Evolutionary conservation across 2,888 invertebrate genomes (phyloP), one percentile per base, ranked within the genome.

Genomic region (Tetheella fluctuosa): DNA sequence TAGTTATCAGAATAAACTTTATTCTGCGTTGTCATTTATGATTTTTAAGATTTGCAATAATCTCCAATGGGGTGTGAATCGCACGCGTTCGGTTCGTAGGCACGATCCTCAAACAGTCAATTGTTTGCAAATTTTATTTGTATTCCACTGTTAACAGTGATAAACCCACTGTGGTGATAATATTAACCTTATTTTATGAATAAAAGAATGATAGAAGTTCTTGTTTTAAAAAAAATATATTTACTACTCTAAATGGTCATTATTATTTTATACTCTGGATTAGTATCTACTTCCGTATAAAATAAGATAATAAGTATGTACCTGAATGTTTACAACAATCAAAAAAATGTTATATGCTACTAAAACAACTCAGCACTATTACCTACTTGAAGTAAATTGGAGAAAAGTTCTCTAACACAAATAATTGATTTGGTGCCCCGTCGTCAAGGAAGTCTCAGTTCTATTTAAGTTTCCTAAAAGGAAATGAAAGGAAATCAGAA

Each of bases 381-480:
- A 83, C 74, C 74, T 67, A 77, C 71, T n/a, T n/a, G n/a, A n/a
- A 86, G 80, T 74, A 85, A 90, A 89, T 90, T 84, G 83, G 77
- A 82, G 76, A 73, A 87, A 90, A 89, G 83, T 89, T 88, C 78
- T 73, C 80, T 80, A 88, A 89, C 88, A 88, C 90, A 91, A 90
- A 91, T 91, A 92, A 92, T 92, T 91, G 92, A 92, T 92, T 90
- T 85, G 84, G 85, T 83, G 81, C 86, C 84, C 84, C 86, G 88
- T 88, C 86, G 89, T 88, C 88, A 88, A 81, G 89, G 87, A 91
- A 90, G 85, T 89, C 91, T 89, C 88, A 85, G 88, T 88, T 92
- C 91, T 92, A 91, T 92, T 91, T 90, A 91, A 92, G 92, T 92
- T 92, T 91, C 91, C 90, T 90, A 85, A 91, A 87, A 91, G 92